Evolutionary conservation across 2,888 invertebrate species (phyloP), one percentile per base, ranked within the genome.

Genomic region (Drosophila kambysellisi): DNA sequence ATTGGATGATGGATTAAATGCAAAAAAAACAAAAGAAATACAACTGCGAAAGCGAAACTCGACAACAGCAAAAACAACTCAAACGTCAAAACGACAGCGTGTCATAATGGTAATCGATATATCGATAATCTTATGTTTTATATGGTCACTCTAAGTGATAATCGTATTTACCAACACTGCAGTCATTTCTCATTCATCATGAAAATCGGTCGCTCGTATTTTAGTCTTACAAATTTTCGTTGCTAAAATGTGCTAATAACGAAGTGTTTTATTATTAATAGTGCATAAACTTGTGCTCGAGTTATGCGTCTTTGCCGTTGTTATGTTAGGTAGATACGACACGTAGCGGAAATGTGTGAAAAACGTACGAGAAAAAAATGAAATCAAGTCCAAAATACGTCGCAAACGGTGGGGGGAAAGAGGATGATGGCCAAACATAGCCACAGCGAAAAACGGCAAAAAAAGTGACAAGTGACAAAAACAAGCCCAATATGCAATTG

Each of bases 381-480:
- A 85, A 87, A 82, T 82, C 80, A 89, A 85, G 82, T 88, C 81
- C 84, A 66, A 70, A 69, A 74, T 80, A 89, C 70, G 74, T 76
- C 73, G 87, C 57, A 69, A 82, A 81, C 78, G 81, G 71, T 64
- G 52, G 73, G 73, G 82, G 80, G 80, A 74, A 71, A 81, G 81
- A 71, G 65, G 74, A 70, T 80, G 69, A 70, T 74, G 82, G 79
- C 79, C 70, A 77, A 79, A 79, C 81, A 77, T 81, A 82, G 79
- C 57, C 57, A 79, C 48, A 79, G 67, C 69, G 80, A 84, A 88
- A 82, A 87, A 80, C 86, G 81, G 76, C 82, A 88, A 84, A 82
- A 87, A 80, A 78, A 85, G 83, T 89, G 90, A 89, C 87, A 90
- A 83, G 90, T 90, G 25, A 25, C 25, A 25, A 88, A 73, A 76